These are phyloP conservation scores for Epizoanthus rinbou DNA, from an alignment of 92 coral and sea anemone species.

Conservation along the genomic window DNA sequence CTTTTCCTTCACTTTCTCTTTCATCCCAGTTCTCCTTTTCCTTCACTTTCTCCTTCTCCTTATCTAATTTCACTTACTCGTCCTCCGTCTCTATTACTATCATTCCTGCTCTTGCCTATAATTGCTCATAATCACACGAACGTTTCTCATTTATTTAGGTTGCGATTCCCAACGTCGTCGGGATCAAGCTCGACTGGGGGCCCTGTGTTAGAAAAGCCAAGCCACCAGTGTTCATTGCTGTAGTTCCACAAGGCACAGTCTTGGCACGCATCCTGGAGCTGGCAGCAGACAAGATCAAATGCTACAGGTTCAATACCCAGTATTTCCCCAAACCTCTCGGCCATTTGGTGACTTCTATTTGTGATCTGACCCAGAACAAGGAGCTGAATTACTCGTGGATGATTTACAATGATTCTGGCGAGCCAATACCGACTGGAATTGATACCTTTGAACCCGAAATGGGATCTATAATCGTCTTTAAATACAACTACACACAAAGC, in stretches of 20 bases:
- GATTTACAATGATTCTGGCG: constrained; percentile 18
- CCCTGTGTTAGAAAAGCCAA: constrained; percentile 15
- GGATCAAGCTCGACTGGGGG: constrained; percentile 23
- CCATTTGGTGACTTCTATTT: constrained; percentile 27
- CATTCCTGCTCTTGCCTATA: too few species aligned
- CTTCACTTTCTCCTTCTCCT: too few species aligned
- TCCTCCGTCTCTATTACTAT: too few species aligned
- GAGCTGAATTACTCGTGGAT: constrained; percentile 24
- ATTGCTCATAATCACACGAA: too few species aligned
- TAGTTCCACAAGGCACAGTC: not conserved
- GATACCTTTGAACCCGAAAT: not conserved
- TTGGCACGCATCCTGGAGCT: constrained; percentile 21
- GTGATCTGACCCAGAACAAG: constrained; percentile 26
- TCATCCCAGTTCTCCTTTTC: too few species aligned
- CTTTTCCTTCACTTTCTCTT: too few species aligned
- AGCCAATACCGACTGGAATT: not conserved
- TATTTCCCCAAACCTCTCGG: constrained; percentile 32
- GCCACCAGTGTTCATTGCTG: not conserved
- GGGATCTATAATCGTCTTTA: constrained; percentile 3
- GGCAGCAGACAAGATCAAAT: constrained; percentile 29
- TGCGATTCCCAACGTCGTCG: not conserved
- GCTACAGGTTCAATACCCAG: constrained; percentile 17
- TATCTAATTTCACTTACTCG: too few species aligned
- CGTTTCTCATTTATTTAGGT: too few species aligned
- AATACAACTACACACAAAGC: not conserved